Evolutionary conservation across 1,140 invertebrate species (phyloP).

Genomic region (Lordiphosa mommai): DNA sequence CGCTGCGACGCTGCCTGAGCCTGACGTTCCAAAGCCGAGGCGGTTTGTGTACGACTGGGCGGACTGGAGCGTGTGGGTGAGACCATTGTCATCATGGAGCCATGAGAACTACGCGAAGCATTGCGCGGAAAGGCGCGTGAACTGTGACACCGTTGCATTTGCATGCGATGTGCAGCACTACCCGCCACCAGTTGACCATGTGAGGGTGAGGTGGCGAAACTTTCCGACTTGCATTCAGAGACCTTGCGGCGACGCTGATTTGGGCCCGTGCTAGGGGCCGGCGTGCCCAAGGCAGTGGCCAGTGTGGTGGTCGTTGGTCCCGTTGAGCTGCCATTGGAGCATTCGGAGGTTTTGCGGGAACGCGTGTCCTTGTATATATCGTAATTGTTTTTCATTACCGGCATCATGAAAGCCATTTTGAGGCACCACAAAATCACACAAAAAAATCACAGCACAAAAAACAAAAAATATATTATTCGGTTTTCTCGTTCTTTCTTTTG

Average conservation of each 20-base stretch:
- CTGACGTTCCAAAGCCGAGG: constrained; percentile 55
- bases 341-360: constrained; percentile 85
- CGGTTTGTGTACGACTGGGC: constrained; percentile 52
- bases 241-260: constrained; percentile 85
- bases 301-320: constrained; percentile 79
- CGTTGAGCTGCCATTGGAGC: constrained; percentile 80
- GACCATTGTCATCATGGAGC: constrained; percentile 83
- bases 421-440: not conserved
- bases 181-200: constrained; percentile 80
- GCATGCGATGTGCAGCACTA: constrained; percentile 82
- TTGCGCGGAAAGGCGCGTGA: constrained; percentile 81
- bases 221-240: constrained; percentile 90
- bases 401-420: constrained; percentile 96
- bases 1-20: constrained; percentile 80
- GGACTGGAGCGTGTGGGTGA: constrained; percentile 82
- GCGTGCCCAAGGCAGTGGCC: constrained; percentile 53
- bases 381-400: constrained; percentile 94
- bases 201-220: constrained; percentile 86
- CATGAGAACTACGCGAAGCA: constrained; percentile 82
- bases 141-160: constrained; percentile 71
- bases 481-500: constrained; percentile 13
- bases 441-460: constrained; percentile 22
- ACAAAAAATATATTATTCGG: constrained; percentile 14
- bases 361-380: constrained; percentile 93
- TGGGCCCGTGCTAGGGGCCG: constrained; percentile 58